These are phyloP conservation scores for Anguilla japonica DNA, from an alignment of 2,113 vertebrate species.

Conservation along the genomic window DNA sequence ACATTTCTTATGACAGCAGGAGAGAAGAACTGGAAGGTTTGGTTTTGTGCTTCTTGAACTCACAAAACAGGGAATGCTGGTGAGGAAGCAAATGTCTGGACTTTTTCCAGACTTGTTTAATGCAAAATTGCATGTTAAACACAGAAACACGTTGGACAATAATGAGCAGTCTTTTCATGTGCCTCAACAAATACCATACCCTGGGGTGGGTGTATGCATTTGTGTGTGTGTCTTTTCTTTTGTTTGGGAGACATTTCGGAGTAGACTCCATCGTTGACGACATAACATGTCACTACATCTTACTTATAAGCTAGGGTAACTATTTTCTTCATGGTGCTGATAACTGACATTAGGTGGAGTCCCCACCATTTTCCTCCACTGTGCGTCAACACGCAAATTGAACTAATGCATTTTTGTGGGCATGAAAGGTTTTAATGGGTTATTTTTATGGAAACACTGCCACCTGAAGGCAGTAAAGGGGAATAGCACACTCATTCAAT, in stretches of 20 bases:
- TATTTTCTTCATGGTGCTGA: neutral
- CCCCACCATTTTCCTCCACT: neutral
- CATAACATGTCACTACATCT: neutral
- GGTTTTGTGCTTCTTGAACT: neutral
- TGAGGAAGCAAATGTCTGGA: neutral
- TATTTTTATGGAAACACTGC: constrained; percentile 58
- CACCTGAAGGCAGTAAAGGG: constrained; percentile 56
- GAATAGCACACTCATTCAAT: constrained; percentile 28
- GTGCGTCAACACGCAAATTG: neutral
- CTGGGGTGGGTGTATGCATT: neutral
- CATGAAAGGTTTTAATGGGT: neutral
- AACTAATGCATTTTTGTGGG: neutral
- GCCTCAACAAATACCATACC: neutral
- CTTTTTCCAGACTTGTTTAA: neutral
- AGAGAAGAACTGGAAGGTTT: neutral
- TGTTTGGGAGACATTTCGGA: neutral
- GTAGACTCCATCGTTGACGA: neutral
- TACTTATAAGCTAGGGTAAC: neutral
- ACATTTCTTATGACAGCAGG: neutral
- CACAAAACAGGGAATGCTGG: neutral
- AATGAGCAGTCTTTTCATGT: neutral
- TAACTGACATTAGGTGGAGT: neutral
- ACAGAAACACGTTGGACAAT: neutral
- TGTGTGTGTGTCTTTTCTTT: neutral
- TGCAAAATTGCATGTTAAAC: neutral